phyloP scores from a whole-genome alignment of 2,888 invertebrate genomes.

The Notocelia uddmanniana region DNA sequence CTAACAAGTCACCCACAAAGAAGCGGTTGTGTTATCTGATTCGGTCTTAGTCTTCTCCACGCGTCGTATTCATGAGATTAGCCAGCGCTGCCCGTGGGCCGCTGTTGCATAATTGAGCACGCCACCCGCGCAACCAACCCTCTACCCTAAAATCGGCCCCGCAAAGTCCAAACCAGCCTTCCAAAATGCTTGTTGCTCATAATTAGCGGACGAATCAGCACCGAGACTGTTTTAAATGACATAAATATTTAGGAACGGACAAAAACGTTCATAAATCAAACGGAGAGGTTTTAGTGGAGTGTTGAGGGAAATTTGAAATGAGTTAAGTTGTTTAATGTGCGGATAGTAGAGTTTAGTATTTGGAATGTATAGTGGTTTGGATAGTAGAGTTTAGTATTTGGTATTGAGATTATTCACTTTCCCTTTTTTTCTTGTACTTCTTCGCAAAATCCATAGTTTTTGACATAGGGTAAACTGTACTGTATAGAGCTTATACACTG shows the following conservation, averaged over 20 bases:
- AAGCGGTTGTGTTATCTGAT: not conserved
- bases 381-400: not conserved
- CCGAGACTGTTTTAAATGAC: constrained; percentile 40
- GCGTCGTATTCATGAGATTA: constrained; percentile 40
- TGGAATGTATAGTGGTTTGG: not conserved
- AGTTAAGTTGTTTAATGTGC: constrained; percentile 27
- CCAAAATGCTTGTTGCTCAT: constrained; percentile 1
- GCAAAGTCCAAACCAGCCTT: not conserved
- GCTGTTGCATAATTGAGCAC: constrained; percentile 38
- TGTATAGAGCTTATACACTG: no score
- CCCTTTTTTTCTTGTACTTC: no score
- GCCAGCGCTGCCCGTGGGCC: constrained; percentile 27
- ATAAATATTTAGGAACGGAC: constrained; percentile 42
- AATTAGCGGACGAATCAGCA: constrained; percentile 39
- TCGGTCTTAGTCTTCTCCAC: constrained; percentile 2
- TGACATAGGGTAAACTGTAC: no score
- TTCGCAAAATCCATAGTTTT: no score
- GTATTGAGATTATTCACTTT: not conserved
- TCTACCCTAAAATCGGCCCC: not conserved
- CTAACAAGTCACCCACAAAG: not conserved
- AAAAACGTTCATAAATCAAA: constrained; percentile 34
- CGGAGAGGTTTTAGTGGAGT: constrained; percentile 19
- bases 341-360: constrained; percentile 9
- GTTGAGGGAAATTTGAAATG: constrained; percentile 1
- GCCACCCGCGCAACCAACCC: not conserved